phyloP scores from a whole-genome alignment of 2,797 vertebrate species.

The Xenopus petersii region DNA sequence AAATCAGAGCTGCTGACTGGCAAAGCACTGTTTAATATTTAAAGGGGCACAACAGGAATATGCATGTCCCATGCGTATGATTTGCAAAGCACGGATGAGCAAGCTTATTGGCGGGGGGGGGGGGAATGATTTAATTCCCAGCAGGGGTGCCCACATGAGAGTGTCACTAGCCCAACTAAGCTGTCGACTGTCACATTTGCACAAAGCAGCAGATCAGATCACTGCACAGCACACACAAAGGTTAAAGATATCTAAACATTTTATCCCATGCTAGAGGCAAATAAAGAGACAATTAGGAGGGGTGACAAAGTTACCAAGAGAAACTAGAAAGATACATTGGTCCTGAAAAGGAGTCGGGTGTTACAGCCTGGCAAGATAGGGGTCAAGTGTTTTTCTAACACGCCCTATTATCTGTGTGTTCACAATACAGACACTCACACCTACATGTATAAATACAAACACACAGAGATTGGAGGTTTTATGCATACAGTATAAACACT shows the following conservation, averaged over 20 bases:
- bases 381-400: too few relatives aligned
- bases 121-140: conserved; percentile 35
- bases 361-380: too few relatives aligned
- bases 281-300: not conserved
- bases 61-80: conserved; percentile 12
- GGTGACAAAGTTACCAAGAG: conserved; percentile 10
- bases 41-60: conserved; percentile 4
- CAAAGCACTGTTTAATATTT: conserved; percentile 13
- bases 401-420: too few relatives aligned
- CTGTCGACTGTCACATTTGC: conserved; percentile 12
- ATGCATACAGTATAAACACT: too few relatives aligned
- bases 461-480: too few relatives aligned
- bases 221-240: not conserved
- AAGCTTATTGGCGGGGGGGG: not conserved
- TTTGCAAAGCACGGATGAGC: conserved; percentile 25
- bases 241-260: conserved; percentile 7
- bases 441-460: too few relatives aligned
- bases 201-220: conserved; percentile 17
- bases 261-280: conserved; percentile 6
- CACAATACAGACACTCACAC: too few relatives aligned
- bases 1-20: not conserved
- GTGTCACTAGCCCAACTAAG: conserved; percentile 18
- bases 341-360: too few relatives aligned
- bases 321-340: not conserved
- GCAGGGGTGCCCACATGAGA: conserved; percentile 6